Evolutionary conservation across 2,113 vertebrate species (phyloP).

Genomic region (Sinocyclocheilus grahami): DNA sequence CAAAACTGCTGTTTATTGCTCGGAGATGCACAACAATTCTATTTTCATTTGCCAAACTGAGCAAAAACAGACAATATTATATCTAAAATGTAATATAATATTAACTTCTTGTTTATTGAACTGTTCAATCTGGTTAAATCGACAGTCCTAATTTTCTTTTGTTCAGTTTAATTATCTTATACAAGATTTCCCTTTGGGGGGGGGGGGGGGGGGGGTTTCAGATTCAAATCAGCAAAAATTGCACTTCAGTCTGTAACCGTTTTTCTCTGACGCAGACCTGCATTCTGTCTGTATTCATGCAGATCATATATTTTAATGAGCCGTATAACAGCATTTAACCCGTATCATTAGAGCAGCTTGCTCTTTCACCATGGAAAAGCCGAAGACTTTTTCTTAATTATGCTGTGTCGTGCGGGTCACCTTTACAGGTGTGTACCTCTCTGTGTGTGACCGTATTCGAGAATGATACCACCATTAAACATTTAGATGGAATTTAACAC

Average conservation of each 20-base stretch:
- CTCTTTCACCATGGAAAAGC: conserved; percentile 78
- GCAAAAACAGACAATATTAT: too few species aligned
- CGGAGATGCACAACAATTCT: too few species aligned
- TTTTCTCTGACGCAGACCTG: background rate
- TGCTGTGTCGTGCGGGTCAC: conserved; percentile 75
- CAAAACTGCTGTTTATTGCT: too few species aligned
- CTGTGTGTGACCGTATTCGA: conserved; percentile 73
- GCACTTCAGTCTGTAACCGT: background rate
- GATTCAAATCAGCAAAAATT: conserved; percentile 33
- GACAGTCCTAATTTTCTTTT: too few species aligned
- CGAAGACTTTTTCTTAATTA: conserved; percentile 80
- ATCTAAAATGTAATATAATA: too few species aligned
- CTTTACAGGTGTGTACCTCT: conserved; percentile 72
- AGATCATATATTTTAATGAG: conserved; percentile 85
- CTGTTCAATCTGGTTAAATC: too few species aligned
- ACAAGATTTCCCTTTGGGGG: background rate
- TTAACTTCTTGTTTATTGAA: too few species aligned
- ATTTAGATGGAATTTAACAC: conserved; percentile 67
- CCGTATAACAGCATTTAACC: conserved; percentile 82
- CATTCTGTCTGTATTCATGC: conserved; percentile 49
- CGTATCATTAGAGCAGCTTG: conserved; percentile 78
- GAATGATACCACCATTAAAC: conserved; percentile 82
- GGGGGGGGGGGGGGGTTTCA: background rate
- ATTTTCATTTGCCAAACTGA: too few species aligned
- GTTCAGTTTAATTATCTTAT: too few species aligned